A percentile compares a stretch with the other conserved stretches of the same genome.
Evolutionary conservation across 2,113 vertebrate species (phyloP).

Genomic region (Proterorhinus semilunaris): DNA sequence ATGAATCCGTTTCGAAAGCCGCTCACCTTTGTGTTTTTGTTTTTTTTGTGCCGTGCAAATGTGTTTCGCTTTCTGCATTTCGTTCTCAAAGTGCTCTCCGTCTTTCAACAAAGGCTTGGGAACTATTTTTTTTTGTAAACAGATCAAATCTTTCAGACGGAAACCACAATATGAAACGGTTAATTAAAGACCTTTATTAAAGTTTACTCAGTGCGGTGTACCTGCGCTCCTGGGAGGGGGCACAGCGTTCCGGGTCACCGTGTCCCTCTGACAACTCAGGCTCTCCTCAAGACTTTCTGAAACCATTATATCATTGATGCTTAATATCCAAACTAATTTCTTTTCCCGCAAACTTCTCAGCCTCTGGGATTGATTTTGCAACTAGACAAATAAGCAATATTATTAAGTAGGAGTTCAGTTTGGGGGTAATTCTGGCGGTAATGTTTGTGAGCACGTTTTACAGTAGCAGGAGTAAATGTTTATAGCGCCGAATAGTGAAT

Average conservation of each 20-base stretch:
- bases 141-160: neutral
- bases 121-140: neutral
- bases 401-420: no score
- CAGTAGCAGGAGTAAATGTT: no score
- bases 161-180: neutral
- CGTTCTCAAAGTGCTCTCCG: neutral
- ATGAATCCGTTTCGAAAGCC: neutral
- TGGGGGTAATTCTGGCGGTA: no score
- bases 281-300: neutral
- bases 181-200: constrained; percentile 4
- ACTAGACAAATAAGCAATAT: neutral
- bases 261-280: neutral
- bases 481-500: no score
- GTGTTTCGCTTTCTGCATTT: neutral
- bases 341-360: neutral
- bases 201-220: neutral
- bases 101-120: neutral
- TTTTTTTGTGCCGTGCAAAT: neutral
- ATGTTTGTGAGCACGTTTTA: no score
- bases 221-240: neutral
- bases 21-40: neutral
- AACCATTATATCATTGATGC: neutral
- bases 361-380: neutral
- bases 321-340: neutral
- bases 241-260: neutral